Evolutionary conservation across 1,140 invertebrate genomes (phyloP).

Genomic region (Apis mellifera): Amel_HAv3.1 CM009945.2:9028001-9028500

Average conservation of each 20-base stretch:
- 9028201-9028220: not conserved
- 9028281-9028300: constrained; percentile 77
- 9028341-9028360: constrained; percentile 82
- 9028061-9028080: not conserved
- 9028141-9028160: not conserved
- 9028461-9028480: constrained; percentile 44
- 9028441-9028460: constrained; percentile 64
- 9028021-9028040: constrained; percentile 82
- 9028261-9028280: constrained; percentile 83
- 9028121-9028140: not conserved
- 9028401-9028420: constrained; percentile 92
- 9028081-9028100: not conserved
- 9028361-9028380: constrained; percentile 86
- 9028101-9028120: not conserved
- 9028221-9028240: not conserved
- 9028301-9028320: constrained; percentile 76
- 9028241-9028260: constrained; percentile 80
- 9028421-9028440: constrained; percentile 88
- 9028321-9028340: constrained; percentile 74
- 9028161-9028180: not conserved
- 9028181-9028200: not conserved
- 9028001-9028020: constrained; percentile 87
- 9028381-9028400: constrained; percentile 91
- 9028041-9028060: constrained; percentile 65
- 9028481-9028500: constrained; percentile 46